Percentiles rank a stretch among this genome's conserved stretches.
Conservation (phyloP, 2,797 vertebrate species). For the Nannoperca australis region DNA sequence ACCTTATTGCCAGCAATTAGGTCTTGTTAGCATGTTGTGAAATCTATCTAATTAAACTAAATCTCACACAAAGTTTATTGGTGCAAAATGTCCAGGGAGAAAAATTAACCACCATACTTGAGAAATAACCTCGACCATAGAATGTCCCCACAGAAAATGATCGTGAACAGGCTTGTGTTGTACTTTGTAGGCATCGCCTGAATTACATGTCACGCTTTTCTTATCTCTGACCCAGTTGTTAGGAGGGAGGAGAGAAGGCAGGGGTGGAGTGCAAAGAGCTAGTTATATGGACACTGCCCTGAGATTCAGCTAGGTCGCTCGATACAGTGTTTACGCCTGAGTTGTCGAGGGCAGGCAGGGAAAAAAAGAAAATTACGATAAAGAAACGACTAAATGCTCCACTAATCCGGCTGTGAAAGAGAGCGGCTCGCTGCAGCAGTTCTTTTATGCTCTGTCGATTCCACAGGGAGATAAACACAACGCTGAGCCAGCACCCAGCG, state of each 20-base stretch:
- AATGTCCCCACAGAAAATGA: neutral
- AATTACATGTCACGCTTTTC: constrained; percentile 17
- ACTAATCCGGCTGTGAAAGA: constrained; percentile 86
- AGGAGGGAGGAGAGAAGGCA: neutral
- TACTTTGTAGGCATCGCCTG: neutral
- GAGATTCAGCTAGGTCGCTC: constrained; percentile 21
- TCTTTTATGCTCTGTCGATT: constrained; percentile 84
- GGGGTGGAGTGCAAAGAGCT: constrained; percentile 16
- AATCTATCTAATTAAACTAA: neutral
- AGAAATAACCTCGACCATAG: neutral
- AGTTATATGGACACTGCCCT: constrained; percentile 12
- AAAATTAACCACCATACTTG: neutral
- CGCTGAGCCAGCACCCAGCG: constrained; percentile 81
- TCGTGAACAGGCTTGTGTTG: neutral
- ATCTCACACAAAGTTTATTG: neutral
- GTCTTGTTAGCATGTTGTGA: neutral
- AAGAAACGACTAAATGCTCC: constrained; percentile 66
- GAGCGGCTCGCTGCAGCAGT: constrained; percentile 81
- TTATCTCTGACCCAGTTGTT: constrained; percentile 52
- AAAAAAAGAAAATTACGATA: constrained; percentile 41
- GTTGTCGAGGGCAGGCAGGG: constrained; percentile 24
- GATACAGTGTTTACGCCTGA: constrained; percentile 28
- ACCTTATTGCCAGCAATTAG: neutral
- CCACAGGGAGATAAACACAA: constrained; percentile 71
- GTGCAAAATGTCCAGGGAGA: neutral